These are phyloP conservation scores for Acrossocheilus fasciatus DNA, from an alignment of 2,797 vertebrate species.

Conservation along the genomic window DNA sequence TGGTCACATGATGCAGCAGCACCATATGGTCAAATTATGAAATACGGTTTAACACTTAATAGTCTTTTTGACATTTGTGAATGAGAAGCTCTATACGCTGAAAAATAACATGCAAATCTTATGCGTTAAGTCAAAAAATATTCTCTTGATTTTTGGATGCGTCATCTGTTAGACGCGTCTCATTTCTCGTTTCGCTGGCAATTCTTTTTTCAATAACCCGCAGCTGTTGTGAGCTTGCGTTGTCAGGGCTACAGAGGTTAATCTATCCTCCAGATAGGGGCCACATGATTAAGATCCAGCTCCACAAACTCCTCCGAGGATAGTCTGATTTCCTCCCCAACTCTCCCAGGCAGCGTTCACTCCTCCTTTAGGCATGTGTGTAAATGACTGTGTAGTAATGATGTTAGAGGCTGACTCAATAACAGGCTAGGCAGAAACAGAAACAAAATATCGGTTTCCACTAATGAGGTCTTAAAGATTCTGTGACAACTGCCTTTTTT, in stretches of 20 bases:
- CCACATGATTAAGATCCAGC: conserved; percentile 57
- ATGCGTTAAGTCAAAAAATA: background rate
- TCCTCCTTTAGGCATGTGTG: conserved; percentile 24
- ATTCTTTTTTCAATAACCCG: conserved; percentile 52
- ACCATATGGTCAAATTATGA: background rate
- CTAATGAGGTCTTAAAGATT: conserved; percentile 61
- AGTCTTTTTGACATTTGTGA: background rate
- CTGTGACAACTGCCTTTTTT: conserved; percentile 51
- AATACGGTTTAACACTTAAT: background rate
- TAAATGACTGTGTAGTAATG: conserved; percentile 50
- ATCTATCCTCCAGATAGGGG: conserved; percentile 59
- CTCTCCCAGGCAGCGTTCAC: conserved; percentile 24
- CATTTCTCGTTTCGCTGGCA: background rate
- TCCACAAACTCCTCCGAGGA: conserved; percentile 48
- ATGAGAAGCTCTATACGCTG: background rate
- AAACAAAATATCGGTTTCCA: conserved; percentile 59
- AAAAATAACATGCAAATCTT: conserved; percentile 1
- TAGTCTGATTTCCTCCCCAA: conserved; percentile 47
- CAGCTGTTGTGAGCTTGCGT: conserved; percentile 53
- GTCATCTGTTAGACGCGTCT: conserved; percentile 39
- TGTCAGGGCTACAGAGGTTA: conserved; percentile 56
- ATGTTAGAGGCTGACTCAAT: conserved; percentile 55
- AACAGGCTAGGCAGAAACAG: conserved; percentile 55
- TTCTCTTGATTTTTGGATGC: conserved; percentile 1
- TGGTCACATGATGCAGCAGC: background rate